Evolutionary conservation across 2,113 vertebrate species (phyloP).

Genomic region (Tamias sibiricus): DNA sequence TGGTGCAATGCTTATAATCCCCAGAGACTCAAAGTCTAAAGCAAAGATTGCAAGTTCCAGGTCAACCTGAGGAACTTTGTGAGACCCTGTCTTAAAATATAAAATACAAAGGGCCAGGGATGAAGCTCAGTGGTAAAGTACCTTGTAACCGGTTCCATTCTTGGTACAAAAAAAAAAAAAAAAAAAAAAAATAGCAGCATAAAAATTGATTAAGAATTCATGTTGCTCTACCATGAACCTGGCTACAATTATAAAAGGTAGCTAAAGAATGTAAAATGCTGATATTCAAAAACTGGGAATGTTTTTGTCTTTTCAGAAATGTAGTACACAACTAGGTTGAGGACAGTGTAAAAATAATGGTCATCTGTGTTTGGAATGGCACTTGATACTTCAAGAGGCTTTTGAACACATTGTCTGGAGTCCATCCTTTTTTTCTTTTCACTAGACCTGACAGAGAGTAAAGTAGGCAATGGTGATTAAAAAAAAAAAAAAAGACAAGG

Average conservation of each 20-base stretch:
- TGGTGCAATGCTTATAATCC: too few relatives aligned
- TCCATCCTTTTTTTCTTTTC: not conserved
- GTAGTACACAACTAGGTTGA: not conserved
- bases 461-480: not conserved
- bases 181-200: too few relatives aligned
- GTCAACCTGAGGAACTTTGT: too few relatives aligned
- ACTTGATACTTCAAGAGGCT: not conserved
- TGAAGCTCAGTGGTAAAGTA: too few relatives aligned
- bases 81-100: too few relatives aligned
- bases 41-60: too few relatives aligned
- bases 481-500: not conserved
- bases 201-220: not conserved
- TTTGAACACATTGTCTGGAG: not conserved
- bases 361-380: not conserved
- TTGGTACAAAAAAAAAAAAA: too few relatives aligned
- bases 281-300: not conserved
- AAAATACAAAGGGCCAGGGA: too few relatives aligned
- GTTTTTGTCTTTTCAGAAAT: not conserved
- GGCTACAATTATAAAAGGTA: not conserved
- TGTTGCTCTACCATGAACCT: not conserved
- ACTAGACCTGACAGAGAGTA: not conserved
- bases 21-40: too few relatives aligned
- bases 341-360: fast-evolving
- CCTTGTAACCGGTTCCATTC: too few relatives aligned
- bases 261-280: not conserved